phyloP scores from a whole-genome alignment of 2,888 invertebrate species.

The Amiota minor region DNA sequence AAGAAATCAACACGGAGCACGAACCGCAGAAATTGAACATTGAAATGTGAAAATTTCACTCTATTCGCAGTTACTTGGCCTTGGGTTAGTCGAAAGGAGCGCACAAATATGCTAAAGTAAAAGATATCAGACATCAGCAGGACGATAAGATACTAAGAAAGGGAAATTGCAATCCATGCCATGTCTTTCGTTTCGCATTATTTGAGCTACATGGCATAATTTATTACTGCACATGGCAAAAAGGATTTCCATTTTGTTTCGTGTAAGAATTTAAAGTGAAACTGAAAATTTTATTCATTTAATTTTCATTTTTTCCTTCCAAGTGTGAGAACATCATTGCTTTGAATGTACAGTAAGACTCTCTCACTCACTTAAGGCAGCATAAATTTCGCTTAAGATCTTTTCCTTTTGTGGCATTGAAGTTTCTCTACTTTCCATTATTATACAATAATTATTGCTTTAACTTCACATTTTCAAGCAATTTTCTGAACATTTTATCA shows the following conservation, averaged over 20 bases:
- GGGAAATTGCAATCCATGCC: conserved; percentile 51
- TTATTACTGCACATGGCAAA: conserved; percentile 15
- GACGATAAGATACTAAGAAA: conserved; percentile 31
- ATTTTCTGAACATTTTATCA: conserved; percentile 10
- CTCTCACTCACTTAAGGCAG: conserved; percentile 34
- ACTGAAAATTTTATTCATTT: conserved; percentile 31
- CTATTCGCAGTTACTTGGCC: conserved; percentile 15
- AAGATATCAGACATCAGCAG: no score
- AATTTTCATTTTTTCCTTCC: not conserved
- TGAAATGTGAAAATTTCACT: not conserved
- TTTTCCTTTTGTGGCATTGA: conserved; percentile 3
- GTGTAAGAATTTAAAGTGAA: conserved; percentile 42
- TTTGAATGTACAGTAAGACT: not conserved
- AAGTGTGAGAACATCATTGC: conserved; percentile 39
- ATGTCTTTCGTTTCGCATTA: conserved; percentile 39
- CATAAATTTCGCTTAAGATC: conserved; percentile 45
- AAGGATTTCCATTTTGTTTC: conserved; percentile 10
- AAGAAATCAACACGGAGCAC: not conserved
- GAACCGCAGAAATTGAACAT: conserved; percentile 6
- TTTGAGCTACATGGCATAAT: conserved; percentile 23
- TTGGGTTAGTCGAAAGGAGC: conserved; percentile 21
- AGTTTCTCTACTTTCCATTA: not conserved
- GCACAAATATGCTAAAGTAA: not conserved
- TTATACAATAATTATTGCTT: conserved; percentile 30
- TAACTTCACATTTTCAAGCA: conserved; percentile 16